A percentile compares a stretch with the other conserved stretches of the same genome.
Evolutionary conservation across 37 sponge, comb jelly and placozoan species (phyloP).

Genomic region (Trichoplax adhaerens): DNA sequence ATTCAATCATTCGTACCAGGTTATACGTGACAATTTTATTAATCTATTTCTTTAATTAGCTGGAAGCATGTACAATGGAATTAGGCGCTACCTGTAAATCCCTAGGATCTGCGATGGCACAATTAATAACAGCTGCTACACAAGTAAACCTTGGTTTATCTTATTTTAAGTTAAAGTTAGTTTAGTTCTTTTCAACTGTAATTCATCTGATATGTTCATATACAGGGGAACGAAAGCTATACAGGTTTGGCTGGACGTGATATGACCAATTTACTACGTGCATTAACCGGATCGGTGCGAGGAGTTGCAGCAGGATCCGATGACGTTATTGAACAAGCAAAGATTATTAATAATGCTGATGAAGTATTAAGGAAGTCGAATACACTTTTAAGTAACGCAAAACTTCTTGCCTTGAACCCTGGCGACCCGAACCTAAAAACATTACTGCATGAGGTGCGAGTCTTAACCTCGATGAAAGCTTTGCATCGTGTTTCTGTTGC

Average conservation of each 20-base stretch:
- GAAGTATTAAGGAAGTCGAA: constrained; percentile 65
- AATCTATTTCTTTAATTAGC: constrained; percentile 5
- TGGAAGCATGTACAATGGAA: constrained; percentile 52
- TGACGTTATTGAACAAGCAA: constrained; percentile 60
- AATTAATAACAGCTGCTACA: constrained; percentile 88
- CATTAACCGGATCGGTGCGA: constrained; percentile 46
- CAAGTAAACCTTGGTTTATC: constrained; percentile 13
- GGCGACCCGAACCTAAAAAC: too few species aligned
- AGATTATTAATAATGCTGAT: constrained; percentile 54
- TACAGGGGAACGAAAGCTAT: constrained; percentile 85
- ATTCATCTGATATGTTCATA: background rate
- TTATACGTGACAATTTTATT: background rate
- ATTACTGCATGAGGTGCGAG: too few species aligned
- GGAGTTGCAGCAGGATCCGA: constrained; percentile 82
- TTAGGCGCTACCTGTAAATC: constrained; percentile 78
- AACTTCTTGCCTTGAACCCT: background rate
- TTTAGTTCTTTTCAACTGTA: too few species aligned
- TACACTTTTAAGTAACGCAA: constrained; percentile 8
- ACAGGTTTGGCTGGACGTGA: constrained; percentile 88
- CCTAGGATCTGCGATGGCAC: constrained; percentile 97
- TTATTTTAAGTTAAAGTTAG: too few species aligned
- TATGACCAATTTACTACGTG: constrained; percentile 71
- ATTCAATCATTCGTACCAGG: constrained; percentile 18
- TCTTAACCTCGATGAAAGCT: too few species aligned
- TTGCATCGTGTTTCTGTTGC: too few species aligned